Evolutionary conservation across 2,113 vertebrate species (phyloP).

Genomic region (Pteropus alecto): DNA sequence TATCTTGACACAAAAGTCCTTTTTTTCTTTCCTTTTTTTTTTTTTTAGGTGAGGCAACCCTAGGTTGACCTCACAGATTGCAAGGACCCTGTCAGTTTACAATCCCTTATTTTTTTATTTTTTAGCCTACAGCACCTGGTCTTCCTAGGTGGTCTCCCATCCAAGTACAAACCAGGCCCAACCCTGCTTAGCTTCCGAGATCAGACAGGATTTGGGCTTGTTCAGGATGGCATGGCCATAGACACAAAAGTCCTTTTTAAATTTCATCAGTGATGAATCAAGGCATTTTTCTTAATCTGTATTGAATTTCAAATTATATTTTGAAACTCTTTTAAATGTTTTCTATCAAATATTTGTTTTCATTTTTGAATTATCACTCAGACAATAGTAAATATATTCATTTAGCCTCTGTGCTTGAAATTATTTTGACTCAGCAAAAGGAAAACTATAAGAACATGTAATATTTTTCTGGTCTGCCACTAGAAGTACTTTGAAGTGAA

Average conservation of each 20-base stretch:
- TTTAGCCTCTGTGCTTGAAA: constrained; percentile 10
- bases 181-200: no score
- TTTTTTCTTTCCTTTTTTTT: background rate
- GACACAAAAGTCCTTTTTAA: background rate
- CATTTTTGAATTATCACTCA: constrained; percentile 16
- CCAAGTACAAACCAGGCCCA: no score
- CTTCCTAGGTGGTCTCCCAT: no score
- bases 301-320: constrained; percentile 33
- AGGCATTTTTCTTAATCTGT: background rate
- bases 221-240: no score
- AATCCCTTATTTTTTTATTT: no score
- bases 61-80: no score
- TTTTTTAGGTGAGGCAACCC: no score
- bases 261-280: constrained; percentile 29
- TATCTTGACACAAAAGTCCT: background rate
- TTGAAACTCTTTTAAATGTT: constrained; percentile 38
- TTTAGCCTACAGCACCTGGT: no score
- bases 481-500: background rate
- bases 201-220: no score
- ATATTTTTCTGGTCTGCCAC: background rate
- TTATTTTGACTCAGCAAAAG: background rate
- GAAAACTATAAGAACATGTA: background rate
- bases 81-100: no score
- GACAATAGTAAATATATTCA: background rate
- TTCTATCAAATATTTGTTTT: constrained; percentile 41